phyloP scores from a whole-genome alignment of 2,113 vertebrate species.

The Thalassoma bifasciatum region DNA sequence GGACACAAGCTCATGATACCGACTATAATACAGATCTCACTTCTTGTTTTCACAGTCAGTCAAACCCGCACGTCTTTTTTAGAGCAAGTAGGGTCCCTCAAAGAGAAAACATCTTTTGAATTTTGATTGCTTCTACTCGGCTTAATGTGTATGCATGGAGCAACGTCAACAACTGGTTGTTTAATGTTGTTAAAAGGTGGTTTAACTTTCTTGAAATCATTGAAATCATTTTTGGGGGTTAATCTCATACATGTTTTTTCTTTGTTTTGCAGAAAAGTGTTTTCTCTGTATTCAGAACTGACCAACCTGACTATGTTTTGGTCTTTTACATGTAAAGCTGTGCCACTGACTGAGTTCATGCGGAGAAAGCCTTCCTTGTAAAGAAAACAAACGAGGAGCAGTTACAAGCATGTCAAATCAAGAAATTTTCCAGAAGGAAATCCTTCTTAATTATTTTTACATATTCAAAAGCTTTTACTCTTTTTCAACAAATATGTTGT shows the following conservation, averaged over 20 bases:
- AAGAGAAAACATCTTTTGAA: too few relatives aligned
- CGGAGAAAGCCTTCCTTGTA: background rate
- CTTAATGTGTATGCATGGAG: background rate
- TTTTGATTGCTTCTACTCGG: background rate
- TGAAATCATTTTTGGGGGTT: too few relatives aligned
- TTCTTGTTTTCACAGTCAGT: background rate
- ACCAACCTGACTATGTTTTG: background rate
- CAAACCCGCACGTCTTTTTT: slow-evolving; percentile 7
- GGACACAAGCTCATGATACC: background rate
- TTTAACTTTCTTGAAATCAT: too few relatives aligned
- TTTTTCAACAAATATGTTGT: background rate
- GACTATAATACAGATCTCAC: background rate
- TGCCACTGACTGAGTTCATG: background rate
- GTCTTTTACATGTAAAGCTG: background rate
- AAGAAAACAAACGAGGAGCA: background rate
- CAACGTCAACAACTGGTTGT: background rate
- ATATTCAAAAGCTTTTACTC: too few relatives aligned
- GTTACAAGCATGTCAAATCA: background rate
- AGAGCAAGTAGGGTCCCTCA: too few relatives aligned
- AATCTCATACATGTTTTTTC: too few relatives aligned
- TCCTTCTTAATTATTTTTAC: too few relatives aligned
- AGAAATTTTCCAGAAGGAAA: background rate
- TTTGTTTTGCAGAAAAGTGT: background rate
- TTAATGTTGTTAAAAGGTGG: too few relatives aligned
- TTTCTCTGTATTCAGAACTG: background rate